These are phyloP conservation scores for Sebastes steindachneri DNA, from an alignment of 2,797 vertebrate species.

Conservation along the genomic window DNA sequence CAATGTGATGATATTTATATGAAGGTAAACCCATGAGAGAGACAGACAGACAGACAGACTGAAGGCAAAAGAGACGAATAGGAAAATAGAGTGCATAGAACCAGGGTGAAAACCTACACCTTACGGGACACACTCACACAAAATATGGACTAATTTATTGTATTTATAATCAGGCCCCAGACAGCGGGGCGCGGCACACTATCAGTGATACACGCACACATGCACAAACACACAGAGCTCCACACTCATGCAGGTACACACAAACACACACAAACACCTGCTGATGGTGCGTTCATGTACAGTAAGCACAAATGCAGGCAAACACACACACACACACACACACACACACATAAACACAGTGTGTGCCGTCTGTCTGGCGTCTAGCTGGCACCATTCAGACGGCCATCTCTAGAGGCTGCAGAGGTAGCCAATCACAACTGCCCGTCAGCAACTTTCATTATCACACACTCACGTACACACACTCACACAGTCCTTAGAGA, in stretches of 20 bases:
- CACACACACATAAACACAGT: constrained; percentile 35
- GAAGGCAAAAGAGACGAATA: not conserved
- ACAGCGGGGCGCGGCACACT: constrained; percentile 24
- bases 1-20: not conserved
- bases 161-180: constrained; percentile 47
- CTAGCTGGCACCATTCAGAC: constrained; percentile 72
- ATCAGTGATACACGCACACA: constrained; percentile 12
- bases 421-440: constrained; percentile 65
- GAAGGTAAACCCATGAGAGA: not conserved
- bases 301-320: constrained; percentile 1
- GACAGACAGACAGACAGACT: not conserved
- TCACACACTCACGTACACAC: constrained; percentile 38
- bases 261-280: constrained; percentile 44
- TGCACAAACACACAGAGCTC: not conserved
- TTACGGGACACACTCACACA: not conserved
- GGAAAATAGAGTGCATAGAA: not conserved
- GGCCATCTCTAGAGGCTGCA: constrained; percentile 63
- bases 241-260: constrained; percentile 9
- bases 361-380: constrained; percentile 69
- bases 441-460: constrained; percentile 72
- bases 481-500: constrained; percentile 36
- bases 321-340: constrained; percentile 16
- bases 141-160: constrained; percentile 16
- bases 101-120: constrained; percentile 1
- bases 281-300: constrained; percentile 15